Evolutionary conservation across 2,797 vertebrate genomes (phyloP).

Genomic region (Lagodon rhomboides): DNA sequence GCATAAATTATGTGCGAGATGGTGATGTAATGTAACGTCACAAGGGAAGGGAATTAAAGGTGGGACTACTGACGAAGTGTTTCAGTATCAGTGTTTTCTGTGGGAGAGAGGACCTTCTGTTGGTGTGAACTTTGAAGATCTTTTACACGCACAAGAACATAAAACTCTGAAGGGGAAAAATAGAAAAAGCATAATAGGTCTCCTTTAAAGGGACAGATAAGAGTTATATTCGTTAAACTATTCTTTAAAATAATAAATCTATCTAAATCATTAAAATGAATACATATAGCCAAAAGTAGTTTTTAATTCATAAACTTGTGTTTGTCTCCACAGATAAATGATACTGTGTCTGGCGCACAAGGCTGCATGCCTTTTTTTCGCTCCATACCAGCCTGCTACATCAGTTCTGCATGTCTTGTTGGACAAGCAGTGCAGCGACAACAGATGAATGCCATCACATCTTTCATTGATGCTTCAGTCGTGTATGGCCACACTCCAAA

Average conservation of each 20-base stretch:
- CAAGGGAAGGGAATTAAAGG: no score
- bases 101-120: no score
- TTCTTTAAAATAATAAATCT: no score
- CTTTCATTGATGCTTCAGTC: conserved; percentile 93
- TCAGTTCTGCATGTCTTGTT: conserved; percentile 39
- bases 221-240: no score
- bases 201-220: background rate
- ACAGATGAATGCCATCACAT: conserved; percentile 92
- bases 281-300: background rate
- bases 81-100: no score
- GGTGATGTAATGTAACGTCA: no score
- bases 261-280: background rate
- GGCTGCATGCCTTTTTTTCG: conserved; percentile 92
- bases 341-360: conserved; percentile 50
- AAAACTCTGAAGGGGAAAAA: no score
- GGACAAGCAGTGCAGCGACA: conserved; percentile 82
- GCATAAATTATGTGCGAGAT: no score
- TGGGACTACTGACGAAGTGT: no score
- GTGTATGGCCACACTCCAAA: conserved; percentile 89
- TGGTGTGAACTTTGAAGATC: no score
- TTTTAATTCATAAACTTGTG: background rate
- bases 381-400: conserved; percentile 87
- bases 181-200: no score
- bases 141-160: no score
- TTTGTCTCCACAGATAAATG: conserved; percentile 83